Percentiles rank a stretch among this genome's conserved stretches.
These are phyloP conservation scores for Nothobranchius kuhntae DNA, from an alignment of 2,113 vertebrate species.

Conservation along the genomic window DNA sequence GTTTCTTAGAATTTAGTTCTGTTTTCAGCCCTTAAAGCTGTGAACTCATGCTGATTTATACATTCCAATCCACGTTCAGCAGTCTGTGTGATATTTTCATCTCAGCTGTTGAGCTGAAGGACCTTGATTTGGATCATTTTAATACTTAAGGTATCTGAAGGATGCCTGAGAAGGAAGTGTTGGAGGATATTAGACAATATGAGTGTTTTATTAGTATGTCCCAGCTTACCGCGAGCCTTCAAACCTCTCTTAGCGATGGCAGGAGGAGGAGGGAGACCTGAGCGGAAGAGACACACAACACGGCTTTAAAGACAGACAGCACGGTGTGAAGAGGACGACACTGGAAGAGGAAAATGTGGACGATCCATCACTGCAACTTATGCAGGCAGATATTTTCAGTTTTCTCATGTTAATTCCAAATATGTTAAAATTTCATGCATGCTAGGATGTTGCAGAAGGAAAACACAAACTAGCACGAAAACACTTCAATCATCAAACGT, in stretches of 20 bases:
- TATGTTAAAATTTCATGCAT: neutral
- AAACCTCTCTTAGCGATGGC: slow-evolving; percentile 57
- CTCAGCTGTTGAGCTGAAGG: neutral
- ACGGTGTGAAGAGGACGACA: neutral
- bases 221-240: slow-evolving; percentile 60
- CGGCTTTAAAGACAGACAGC: slow-evolving; percentile 2
- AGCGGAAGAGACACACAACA: slow-evolving; percentile 10
- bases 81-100: no score
- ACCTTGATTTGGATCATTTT: neutral
- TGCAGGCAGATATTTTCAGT: no score
- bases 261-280: slow-evolving; percentile 70
- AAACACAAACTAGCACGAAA: slow-evolving; percentile 10
- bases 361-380: no score
- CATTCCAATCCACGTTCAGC: neutral
- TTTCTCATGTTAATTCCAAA: neutral
- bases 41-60: neutral
- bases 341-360: no score
- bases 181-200: slow-evolving; percentile 1
- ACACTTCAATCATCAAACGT: neutral
- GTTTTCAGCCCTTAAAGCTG: neutral
- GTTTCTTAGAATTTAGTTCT: no score
- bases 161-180: neutral
- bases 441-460: neutral
- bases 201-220: neutral
- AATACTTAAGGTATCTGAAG: neutral